Base-by-base conservation (phyloP, 2,888 invertebrate species). In the Cryptus armator region DNA sequence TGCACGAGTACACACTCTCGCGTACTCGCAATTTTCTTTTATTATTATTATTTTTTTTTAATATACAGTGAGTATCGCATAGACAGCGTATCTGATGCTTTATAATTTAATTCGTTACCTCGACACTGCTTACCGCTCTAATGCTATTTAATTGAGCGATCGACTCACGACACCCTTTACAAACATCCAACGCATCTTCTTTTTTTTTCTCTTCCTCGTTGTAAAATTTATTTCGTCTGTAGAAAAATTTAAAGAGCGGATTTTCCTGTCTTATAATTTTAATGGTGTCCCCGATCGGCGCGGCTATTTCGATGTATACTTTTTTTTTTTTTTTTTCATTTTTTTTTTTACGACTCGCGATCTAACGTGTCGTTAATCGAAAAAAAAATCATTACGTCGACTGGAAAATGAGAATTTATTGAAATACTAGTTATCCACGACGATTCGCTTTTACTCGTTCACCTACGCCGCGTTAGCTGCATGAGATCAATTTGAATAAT, bases 81-180 rank as follows among this genome's bases (percentile, higher is more conserved):
- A 68, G 80, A 59, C 67, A 10, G 56, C 7, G 12, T 24, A 19
- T 56, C 56, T 56, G 56, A 10, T 51, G 66, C 56, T 56, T 46
- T 64, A 71, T 43, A 68, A 14, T 68, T 68, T 68, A 32, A 71
- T 71, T 71, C 53, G 37, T 53, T 71, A 14, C 32, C 10, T 37
- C 70, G 48, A 51, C 70, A 51, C 70, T 24, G 24, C 24, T 70
- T 86, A 87, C 85, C 85, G 85, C 86, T 89, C 88, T 87, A 90
- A 87, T 89, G 87, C 85, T 87, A 86, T 88, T 89, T 91, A 92
- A 92, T 92, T 92, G 91, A 91, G 89, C 90, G 90, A 91, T 91
- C 88, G 72, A 67, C 72, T 67, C 83, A 44, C 74, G 51, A 24
- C 56, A 19, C 24, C 19, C 19, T 56, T 16, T 1, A 56, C 24